phyloP scores from a whole-genome alignment of 2,797 vertebrate genomes.

The Pampus argenteus region DNA sequence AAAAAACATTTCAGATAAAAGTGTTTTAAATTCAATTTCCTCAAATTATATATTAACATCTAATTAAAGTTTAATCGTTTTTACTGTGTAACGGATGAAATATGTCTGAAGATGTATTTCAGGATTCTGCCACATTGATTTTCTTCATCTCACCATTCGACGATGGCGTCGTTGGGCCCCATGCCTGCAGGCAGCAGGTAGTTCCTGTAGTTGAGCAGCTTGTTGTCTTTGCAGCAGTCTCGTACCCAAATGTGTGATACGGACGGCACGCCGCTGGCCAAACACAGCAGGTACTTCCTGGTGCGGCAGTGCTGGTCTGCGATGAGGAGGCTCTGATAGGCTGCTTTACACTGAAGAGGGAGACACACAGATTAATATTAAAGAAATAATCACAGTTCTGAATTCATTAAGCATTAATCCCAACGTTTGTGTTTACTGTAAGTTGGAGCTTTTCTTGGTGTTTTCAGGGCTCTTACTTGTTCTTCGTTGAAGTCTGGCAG shows the following conservation, averaged over 20 bases:
- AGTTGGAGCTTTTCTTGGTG: not conserved
- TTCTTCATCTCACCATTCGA: conserved; percentile 90
- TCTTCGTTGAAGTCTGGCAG: conserved; percentile 96
- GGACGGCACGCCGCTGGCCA: conserved; percentile 95
- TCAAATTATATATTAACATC: too few species aligned
- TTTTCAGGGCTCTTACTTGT: conserved; percentile 84
- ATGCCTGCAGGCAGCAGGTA: conserved; percentile 95
- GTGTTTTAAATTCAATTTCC: too few species aligned
- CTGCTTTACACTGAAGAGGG: conserved; percentile 89
- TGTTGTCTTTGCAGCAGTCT: conserved; percentile 96
- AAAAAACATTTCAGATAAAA: too few species aligned
- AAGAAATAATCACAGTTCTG: too few species aligned
- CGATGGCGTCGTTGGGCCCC: conserved; percentile 88
- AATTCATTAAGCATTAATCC: not conserved
- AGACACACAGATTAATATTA: too few species aligned
- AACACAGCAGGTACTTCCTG: conserved; percentile 93
- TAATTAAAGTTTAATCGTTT: too few species aligned
- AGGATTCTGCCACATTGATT: too few species aligned
- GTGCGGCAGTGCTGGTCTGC: conserved; percentile 96
- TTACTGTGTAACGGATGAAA: too few species aligned
- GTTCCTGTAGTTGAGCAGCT: conserved; percentile 94
- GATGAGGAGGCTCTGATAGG: conserved; percentile 95
- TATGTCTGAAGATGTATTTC: too few species aligned
- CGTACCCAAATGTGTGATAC: conserved; percentile 97
- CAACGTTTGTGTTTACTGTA: not conserved